These are phyloP conservation scores for Danaus melanippus DNA, from an alignment of 1,140 invertebrate species.

Conservation along the genomic window DNA sequence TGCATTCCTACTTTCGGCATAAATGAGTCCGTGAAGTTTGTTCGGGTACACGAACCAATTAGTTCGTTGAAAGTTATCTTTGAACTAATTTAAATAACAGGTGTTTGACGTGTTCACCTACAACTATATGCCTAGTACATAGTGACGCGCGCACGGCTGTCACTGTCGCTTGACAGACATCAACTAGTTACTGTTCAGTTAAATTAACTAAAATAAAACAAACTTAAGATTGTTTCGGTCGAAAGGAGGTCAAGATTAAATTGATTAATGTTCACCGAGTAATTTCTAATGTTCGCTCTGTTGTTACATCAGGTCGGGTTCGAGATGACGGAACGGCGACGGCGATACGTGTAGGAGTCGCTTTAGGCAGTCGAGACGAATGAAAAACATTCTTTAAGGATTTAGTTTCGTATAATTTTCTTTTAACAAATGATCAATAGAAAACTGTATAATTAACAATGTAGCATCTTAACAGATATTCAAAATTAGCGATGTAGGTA, in stretches of 20 bases:
- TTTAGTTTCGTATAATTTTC: constrained; percentile 73
- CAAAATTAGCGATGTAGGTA: constrained; percentile 69
- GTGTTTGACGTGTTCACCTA: constrained; percentile 16
- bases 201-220: constrained; percentile 26
- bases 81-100: constrained; percentile 38
- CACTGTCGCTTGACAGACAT: constrained; percentile 9
- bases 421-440: constrained; percentile 73
- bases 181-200: constrained; percentile 17
- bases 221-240: constrained; percentile 34
- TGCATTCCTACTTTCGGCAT: no score
- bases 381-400: constrained; percentile 59
- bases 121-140: no score
- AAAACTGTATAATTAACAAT: constrained; percentile 73
- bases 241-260: constrained; percentile 61
- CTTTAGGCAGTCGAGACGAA: constrained; percentile 27
- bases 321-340: constrained; percentile 11
- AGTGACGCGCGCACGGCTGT: constrained; percentile 10
- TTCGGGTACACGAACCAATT: no score
- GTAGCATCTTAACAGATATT: constrained; percentile 71
- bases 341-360: constrained; percentile 17
- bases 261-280: constrained; percentile 41
- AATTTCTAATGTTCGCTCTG: not conserved
- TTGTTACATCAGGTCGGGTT: constrained; percentile 11
- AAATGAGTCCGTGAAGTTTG: no score
- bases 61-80: constrained; percentile 18